Percentiles rank a stretch among this genome's conserved stretches.
Conservation (phyloP, 2,888 invertebrate species). For the Lapara coniferarum region DNA sequence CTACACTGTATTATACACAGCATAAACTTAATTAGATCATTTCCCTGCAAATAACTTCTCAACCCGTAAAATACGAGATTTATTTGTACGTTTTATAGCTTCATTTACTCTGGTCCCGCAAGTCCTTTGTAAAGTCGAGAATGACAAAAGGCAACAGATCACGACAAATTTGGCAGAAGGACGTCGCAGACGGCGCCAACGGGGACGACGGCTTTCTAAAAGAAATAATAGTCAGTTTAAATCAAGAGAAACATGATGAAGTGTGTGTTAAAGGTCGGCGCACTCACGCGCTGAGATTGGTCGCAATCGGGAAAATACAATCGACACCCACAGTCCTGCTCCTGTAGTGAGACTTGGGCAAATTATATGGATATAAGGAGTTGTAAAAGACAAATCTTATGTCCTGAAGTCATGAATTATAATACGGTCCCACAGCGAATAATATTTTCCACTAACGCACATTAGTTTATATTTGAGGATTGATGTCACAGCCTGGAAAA, state of each 20-base stretch:
- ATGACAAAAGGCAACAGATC: conserved; percentile 16
- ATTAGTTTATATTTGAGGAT: too few species aligned
- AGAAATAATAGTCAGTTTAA: conserved; percentile 23
- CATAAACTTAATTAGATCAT: too few species aligned
- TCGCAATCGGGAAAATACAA: background rate
- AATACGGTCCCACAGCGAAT: too few species aligned
- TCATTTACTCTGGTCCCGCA: background rate
- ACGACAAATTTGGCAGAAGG: conserved; percentile 25
- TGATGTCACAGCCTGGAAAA: too few species aligned
- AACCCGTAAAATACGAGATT: background rate
- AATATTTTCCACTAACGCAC: too few species aligned
- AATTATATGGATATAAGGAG: too few species aligned
- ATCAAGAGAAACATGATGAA: conserved; percentile 17
- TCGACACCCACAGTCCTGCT: too few species aligned
- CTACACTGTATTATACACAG: too few species aligned
- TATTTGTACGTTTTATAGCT: background rate
- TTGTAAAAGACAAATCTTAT: too few species aligned
- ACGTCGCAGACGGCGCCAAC: conserved; percentile 25
- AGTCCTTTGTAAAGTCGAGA: conserved; percentile 17
- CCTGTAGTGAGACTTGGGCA: too few species aligned
- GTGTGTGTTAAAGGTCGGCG: background rate
- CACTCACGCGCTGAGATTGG: background rate
- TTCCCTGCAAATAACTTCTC: too few species aligned
- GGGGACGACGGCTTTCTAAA: conserved; percentile 13
- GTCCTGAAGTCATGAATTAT: too few species aligned